These are phyloP conservation scores for Pseudomyrmex dendroicus DNA, from an alignment of 1,140 invertebrate genomes.

Conservation along the genomic window DNA sequence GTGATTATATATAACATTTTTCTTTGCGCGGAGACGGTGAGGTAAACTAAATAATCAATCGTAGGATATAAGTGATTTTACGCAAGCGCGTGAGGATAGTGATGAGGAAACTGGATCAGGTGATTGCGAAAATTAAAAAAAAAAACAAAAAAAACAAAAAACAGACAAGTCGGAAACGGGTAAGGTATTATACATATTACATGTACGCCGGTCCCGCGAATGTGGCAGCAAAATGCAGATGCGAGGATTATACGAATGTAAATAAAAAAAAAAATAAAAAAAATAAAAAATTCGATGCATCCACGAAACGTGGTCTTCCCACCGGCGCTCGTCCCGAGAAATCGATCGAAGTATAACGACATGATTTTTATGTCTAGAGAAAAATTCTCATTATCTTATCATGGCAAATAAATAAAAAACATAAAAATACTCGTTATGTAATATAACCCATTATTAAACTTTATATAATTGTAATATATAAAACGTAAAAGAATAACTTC, in stretches of 20 bases:
- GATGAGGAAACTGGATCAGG: background rate
- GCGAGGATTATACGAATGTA: constrained; percentile 58
- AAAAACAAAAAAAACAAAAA: constrained; percentile 25
- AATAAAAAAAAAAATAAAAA: constrained; percentile 53
- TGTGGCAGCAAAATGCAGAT: constrained; percentile 38
- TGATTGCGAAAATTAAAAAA: background rate
- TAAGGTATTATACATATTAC: constrained; percentile 59
- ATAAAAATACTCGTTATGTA: background rate
- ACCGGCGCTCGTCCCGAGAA: constrained; percentile 6
- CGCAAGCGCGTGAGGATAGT: constrained; percentile 13
- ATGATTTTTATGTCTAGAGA: background rate
- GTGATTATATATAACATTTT: constrained; percentile 42
- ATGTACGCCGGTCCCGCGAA: constrained; percentile 49
- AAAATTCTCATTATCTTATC: too few species aligned
- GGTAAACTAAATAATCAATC: constrained; percentile 69
- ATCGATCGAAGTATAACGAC: background rate
- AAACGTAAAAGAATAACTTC: constrained; percentile 14
- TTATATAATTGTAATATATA: background rate
- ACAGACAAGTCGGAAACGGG: constrained; percentile 47
- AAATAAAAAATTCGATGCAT: constrained; percentile 19
- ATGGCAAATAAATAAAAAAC: constrained; percentile 1
- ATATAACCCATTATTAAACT: background rate
- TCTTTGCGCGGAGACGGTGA: constrained; percentile 8
- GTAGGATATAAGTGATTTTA: constrained; percentile 59
- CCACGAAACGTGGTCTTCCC: constrained; percentile 37